phyloP scores from a whole-genome alignment of 2,113 vertebrate genomes.

The Dinomys branickii region DNA sequence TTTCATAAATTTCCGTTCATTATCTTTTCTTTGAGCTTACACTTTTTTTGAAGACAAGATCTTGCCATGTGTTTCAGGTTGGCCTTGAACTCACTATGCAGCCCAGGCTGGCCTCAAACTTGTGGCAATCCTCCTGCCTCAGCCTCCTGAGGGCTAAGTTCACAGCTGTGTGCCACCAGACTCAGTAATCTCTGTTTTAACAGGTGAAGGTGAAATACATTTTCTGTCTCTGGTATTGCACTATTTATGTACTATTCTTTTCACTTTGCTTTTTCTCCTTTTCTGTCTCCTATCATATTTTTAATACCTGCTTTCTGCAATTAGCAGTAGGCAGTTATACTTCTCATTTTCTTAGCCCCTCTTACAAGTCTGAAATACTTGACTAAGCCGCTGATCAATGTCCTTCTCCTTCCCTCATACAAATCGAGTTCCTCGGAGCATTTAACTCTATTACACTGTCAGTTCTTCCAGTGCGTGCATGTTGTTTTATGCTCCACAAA shows the following conservation, averaged over 20 bases:
- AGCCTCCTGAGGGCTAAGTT: not conserved
- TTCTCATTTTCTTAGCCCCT: slow-evolving; percentile 1
- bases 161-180: not conserved
- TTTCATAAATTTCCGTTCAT: slow-evolving; percentile 19
- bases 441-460: not conserved
- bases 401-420: not conserved
- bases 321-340: not conserved
- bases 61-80: not conserved
- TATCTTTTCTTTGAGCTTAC: slow-evolving; percentile 13
- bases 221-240: not conserved
- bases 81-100: not conserved
- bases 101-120: not conserved
- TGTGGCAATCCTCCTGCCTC: not conserved
- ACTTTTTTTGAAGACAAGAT: not conserved
- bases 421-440: not conserved
- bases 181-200: not conserved
- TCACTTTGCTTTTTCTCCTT: not conserved
- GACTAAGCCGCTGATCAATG: not conserved
- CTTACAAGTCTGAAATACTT: slow-evolving; percentile 21
- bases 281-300: not conserved
- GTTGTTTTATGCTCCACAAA: not conserved
- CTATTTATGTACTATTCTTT: not conserved
- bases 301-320: not conserved
- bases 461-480: not conserved
- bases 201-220: not conserved